These are phyloP conservation scores for Platycheirus albimanus DNA, from an alignment of 2,888 invertebrate genomes.

Conservation along the genomic window DNA sequence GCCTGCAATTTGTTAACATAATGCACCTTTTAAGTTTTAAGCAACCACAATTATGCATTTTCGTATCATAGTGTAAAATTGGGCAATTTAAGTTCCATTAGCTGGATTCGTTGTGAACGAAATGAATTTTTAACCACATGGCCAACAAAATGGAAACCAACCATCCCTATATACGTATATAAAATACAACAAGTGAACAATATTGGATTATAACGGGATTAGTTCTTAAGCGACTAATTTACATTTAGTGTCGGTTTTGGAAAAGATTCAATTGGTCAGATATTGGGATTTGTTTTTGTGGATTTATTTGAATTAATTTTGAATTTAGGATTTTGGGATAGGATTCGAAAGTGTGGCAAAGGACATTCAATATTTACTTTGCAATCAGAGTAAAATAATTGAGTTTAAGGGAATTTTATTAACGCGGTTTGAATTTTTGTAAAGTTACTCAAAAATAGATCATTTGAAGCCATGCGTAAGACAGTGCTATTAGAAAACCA, in stretches of 20 bases:
- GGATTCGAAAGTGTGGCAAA: too few relatives aligned
- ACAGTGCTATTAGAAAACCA: too few relatives aligned
- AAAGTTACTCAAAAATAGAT: too few relatives aligned
- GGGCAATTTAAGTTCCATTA: conserved; percentile 62
- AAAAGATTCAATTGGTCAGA: conserved; percentile 7
- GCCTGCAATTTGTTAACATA: conserved; percentile 15
- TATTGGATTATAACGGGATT: background rate
- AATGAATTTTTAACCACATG: conserved; percentile 61
- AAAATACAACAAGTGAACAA: background rate
- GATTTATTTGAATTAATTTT: background rate
- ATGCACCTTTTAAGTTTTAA: conserved; percentile 58
- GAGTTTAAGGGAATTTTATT: too few relatives aligned
- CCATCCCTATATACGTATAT: too few relatives aligned
- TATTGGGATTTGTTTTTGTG: conserved; percentile 5
- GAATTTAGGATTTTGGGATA: too few relatives aligned
- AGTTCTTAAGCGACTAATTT: background rate
- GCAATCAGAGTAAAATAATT: too few relatives aligned
- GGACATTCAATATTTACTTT: too few relatives aligned
- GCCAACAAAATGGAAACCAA: background rate
- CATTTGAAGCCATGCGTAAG: too few relatives aligned
- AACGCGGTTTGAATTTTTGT: too few relatives aligned
- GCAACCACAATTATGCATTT: conserved; percentile 33
- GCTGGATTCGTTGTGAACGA: conserved; percentile 17
- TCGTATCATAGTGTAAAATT: conserved; percentile 38
- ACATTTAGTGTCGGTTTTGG: background rate